phyloP scores from a whole-genome alignment of 2,888 invertebrate genomes.

The Dioctria linearis region DNA sequence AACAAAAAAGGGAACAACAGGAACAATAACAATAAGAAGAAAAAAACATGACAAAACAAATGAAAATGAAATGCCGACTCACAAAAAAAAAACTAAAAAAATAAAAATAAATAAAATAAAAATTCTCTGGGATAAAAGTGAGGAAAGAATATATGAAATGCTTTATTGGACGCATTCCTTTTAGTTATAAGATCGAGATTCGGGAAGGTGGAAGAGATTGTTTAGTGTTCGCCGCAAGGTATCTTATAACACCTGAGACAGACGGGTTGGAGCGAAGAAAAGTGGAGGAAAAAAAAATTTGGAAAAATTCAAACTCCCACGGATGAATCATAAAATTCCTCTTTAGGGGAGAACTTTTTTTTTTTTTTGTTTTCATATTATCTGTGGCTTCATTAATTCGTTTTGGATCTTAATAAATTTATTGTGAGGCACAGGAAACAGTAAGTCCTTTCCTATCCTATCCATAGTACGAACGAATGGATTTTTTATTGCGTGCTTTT shows the following conservation, averaged over 20 bases:
- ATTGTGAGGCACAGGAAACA: background rate
- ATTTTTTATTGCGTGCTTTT: too few species aligned
- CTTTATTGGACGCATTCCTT: constrained; percentile 47
- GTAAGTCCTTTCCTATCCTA: background rate
- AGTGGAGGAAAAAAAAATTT: background rate
- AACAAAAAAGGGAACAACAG: constrained; percentile 15
- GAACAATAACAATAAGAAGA: background rate
- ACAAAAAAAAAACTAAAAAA: background rate
- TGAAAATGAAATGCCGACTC: constrained; percentile 38
- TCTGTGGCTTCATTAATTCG: constrained; percentile 30
- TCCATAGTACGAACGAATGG: too few species aligned
- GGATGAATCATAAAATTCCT: constrained; percentile 51
- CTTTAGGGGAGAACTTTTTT: constrained; percentile 21
- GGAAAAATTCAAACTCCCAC: constrained; percentile 3
- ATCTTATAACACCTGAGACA: constrained; percentile 41
- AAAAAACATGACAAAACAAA: constrained; percentile 43
- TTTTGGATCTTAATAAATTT: constrained; percentile 41
- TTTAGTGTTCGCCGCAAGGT: constrained; percentile 46
- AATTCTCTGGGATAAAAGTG: constrained; percentile 25
- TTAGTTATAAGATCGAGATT: background rate
- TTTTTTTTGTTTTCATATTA: background rate
- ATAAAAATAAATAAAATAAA: too few species aligned
- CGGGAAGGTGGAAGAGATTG: constrained; percentile 6
- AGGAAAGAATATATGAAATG: constrained; percentile 32
- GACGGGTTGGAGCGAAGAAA: background rate